A percentile compares a stretch with the other conserved stretches of the same genome.
Evolutionary conservation across 2,888 invertebrate genomes (phyloP).

Genomic region (Agrypnus murinus): DNA sequence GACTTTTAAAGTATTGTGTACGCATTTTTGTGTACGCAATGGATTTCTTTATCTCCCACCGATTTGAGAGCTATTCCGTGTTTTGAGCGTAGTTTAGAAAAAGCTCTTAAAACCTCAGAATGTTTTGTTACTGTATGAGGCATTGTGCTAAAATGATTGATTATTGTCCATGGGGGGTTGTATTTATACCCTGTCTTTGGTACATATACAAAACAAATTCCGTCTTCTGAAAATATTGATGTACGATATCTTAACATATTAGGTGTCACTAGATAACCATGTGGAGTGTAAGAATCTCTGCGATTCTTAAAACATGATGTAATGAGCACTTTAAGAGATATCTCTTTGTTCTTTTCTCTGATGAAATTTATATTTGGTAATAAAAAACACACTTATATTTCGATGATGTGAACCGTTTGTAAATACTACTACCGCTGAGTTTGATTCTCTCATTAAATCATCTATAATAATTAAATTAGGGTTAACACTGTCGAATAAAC

Average conservation of each 20-base stretch:
- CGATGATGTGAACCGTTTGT: slow-evolving; percentile 55
- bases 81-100: neutral
- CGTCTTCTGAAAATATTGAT: slow-evolving; percentile 11
- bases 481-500: slow-evolving; percentile 24
- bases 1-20: neutral
- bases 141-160: neutral
- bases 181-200: neutral
- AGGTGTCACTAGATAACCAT: slow-evolving; percentile 1
- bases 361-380: slow-evolving; percentile 5
- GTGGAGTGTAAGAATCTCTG: slow-evolving; percentile 43
- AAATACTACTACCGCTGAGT: slow-evolving; percentile 47
- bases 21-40: slow-evolving; percentile 1
- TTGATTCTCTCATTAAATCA: slow-evolving; percentile 44
- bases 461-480: slow-evolving; percentile 44
- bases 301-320: slow-evolving; percentile 56
- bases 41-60: slow-evolving; percentile 2
- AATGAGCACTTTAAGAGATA: slow-evolving; percentile 55
- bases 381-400: slow-evolving; percentile 48
- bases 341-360: slow-evolving; percentile 19
- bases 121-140: neutral
- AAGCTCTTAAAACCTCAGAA: neutral
- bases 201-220: slow-evolving; percentile 1
- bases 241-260: neutral
- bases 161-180: too few relatives aligned
- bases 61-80: neutral